Conservation (phyloP, 37 sponge, comb jelly and placozoan genomes). For the Axinella damicornis region DNA sequence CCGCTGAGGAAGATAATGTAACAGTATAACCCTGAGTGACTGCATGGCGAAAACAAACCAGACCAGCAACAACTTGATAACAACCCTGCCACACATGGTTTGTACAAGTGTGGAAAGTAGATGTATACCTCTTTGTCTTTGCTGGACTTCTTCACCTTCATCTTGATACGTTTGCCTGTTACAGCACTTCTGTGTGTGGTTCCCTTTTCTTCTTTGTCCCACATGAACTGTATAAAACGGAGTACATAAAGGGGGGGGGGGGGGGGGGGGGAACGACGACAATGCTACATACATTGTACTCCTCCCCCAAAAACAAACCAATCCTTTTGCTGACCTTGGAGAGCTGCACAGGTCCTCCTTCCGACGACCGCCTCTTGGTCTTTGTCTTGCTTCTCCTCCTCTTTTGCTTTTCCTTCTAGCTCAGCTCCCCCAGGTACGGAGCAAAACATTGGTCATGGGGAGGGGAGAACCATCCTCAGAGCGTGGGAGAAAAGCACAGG, state of each 20-base stretch:
- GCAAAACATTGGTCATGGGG: not conserved
- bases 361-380: not conserved
- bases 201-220: slow-evolving; percentile 30
- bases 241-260: too few species aligned
- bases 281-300: too few species aligned
- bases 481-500: not conserved
- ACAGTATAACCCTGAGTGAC: too few species aligned
- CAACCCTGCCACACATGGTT: too few species aligned
- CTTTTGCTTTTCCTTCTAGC: slow-evolving; percentile 31
- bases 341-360: slow-evolving; percentile 42
- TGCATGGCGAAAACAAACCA: too few species aligned
- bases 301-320: too few species aligned
- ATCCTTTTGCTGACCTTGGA: slow-evolving; percentile 24
- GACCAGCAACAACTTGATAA: too few species aligned
- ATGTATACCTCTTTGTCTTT: slow-evolving; percentile 60
- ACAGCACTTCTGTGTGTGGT: slow-evolving; percentile 44
- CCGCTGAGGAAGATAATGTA: slow-evolving; percentile 21
- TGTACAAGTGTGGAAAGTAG: too few species aligned
- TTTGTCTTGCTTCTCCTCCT: slow-evolving; percentile 22
- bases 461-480: not conserved
- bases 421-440: slow-evolving; percentile 11
- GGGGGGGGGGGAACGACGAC: too few species aligned
- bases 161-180: slow-evolving; percentile 63
- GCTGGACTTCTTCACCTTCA: slow-evolving; percentile 72
- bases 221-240: not conserved